Evolutionary conservation across 2,797 vertebrate genomes (phyloP).

Genomic region (Anguilla obscura): DNA sequence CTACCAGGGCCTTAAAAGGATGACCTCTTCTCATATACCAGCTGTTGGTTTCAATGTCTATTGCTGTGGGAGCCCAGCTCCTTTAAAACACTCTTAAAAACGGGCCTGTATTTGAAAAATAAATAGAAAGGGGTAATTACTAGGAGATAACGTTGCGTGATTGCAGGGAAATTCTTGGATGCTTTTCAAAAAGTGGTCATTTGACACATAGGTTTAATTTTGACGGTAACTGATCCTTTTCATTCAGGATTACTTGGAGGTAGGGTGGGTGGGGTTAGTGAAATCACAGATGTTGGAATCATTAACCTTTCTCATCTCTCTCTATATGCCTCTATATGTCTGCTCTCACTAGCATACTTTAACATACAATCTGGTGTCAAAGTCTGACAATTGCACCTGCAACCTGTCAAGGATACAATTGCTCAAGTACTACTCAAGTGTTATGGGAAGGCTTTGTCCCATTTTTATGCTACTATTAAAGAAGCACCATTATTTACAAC

Average conservation of each 20-base stretch:
- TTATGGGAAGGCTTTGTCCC: background rate
- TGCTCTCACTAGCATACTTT: background rate
- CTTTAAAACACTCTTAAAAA: conserved; percentile 51
- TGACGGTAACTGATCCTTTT: background rate
- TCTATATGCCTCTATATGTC: background rate
- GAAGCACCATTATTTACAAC: background rate
- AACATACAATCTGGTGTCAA: background rate
- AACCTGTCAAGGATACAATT: too few species aligned
- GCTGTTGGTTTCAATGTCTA: conserved; percentile 45
- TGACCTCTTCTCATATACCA: conserved; percentile 65
- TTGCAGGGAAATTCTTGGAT: background rate
- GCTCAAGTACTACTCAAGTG: background rate
- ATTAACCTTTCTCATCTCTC: background rate
- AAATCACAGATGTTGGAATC: background rate
- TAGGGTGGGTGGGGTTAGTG: background rate
- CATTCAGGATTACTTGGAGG: background rate
- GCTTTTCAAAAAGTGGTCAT: background rate
- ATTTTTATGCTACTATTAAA: background rate
- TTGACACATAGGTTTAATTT: background rate
- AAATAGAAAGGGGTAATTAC: background rate
- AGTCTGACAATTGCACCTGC: background rate
- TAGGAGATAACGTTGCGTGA: background rate
- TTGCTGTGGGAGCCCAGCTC: conserved; percentile 39
- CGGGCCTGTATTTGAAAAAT: conserved; percentile 56
- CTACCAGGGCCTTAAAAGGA: conserved; percentile 78